Base-by-base conservation (phyloP, 2,797 vertebrate species). In the Notolepis coatsorum region DNA sequence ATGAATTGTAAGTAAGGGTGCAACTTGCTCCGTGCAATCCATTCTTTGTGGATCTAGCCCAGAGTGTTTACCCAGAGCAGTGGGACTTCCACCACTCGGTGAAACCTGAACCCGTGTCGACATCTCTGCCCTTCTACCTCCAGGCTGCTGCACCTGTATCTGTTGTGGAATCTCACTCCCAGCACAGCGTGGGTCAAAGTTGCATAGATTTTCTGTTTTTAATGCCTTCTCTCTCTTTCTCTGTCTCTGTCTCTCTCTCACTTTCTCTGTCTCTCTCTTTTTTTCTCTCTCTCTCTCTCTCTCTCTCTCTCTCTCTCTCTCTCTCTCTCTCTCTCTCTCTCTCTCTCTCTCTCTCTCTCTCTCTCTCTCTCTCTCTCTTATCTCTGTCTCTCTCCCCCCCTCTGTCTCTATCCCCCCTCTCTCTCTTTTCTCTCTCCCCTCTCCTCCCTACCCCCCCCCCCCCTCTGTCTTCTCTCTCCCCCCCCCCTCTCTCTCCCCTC, bases 1-100 rank as follows among this genome's bases (percentile, higher is more conserved):
- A n/a, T n/a, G n/a, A n/a, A n/a, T n/a, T n/a, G n/a, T n/a, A n/a
- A n/a, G n/a, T n/a, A n/a, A n/a, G n/a, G n/a, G n/a, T n/a, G n/a
- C n/a, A n/a, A n/a, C n/a, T n/a, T n/a, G n/a, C n/a, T n/a, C n/a
- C n/a, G n/a, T n/a, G n/a, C n/a, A n/a, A n/a, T n/a, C n/a, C n/a
- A n/a, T n/a, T n/a, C n/a, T n/a, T n/a, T n/a, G n/a, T n/a, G n/a
- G n/a, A n/a, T n/a, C n/a, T n/a, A n/a, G n/a, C n/a, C n/a, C n/a
- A n/a, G n/a, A n/a, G n/a, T 60, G 39, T 75, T 80, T 59, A 27
- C 30, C 42, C 59, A 60, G 59, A 77, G 30, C 62, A n/a, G 45
- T 41, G 41, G 55, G 47, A 42, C 7, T 6, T 52, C 33, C 20
- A 7, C 21, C 23, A 24, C n/a, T n/a, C n/a, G 42, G 2, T 23